Evolutionary conservation across 2,113 vertebrate species (phyloP).

Genomic region (Cottus gobio): DNA sequence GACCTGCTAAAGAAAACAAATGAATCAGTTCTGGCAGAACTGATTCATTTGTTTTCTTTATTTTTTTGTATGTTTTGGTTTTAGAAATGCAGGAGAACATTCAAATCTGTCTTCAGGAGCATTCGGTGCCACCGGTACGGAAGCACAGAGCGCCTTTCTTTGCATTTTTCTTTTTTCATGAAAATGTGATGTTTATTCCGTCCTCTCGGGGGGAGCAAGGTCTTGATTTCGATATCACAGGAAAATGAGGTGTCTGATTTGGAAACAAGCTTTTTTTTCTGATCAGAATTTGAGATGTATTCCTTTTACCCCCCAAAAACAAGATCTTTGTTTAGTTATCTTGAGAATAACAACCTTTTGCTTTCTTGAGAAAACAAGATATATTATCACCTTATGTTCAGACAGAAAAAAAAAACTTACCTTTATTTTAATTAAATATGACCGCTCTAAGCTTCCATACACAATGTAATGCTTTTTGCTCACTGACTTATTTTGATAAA

Average conservation of each 20-base stretch:
- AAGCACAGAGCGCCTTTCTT: background rate
- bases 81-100: background rate
- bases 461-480: background rate
- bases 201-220: background rate
- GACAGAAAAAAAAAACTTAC: background rate
- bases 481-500: background rate
- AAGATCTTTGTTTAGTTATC: background rate
- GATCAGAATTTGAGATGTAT: background rate
- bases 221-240: background rate
- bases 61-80: background rate
- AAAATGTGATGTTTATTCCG: background rate
- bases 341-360: background rate
- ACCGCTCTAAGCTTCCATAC: background rate
- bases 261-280: background rate
- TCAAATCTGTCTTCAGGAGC: background rate
- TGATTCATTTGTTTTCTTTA: background rate
- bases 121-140: background rate
- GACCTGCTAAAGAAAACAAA: background rate
- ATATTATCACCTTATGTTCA: background rate
- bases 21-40: too few relatives aligned
- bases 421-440: background rate
- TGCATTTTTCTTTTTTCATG: background rate
- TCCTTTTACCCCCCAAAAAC: background rate
- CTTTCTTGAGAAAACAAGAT: background rate
- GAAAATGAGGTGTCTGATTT: background rate